Percentiles rank a stretch among this genome's conserved stretches.
Conservation (phyloP, 2,797 vertebrate species). For the Gallinago nigripennis region DNA sequence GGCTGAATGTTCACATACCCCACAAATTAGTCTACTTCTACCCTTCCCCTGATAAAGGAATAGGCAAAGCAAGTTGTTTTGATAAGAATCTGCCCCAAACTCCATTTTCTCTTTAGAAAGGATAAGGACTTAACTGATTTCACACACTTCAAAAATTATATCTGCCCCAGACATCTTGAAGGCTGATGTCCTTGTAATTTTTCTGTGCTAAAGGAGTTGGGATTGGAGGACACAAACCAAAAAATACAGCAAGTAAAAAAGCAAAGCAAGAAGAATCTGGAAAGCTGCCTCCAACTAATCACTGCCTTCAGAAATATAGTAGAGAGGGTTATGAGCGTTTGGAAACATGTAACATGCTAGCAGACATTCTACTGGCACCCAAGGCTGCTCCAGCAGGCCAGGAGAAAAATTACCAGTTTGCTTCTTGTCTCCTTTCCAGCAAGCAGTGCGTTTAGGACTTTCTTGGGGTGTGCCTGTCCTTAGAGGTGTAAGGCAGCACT, state of each 20-base stretch:
- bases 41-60: not conserved
- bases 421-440: not conserved
- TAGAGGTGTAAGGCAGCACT: not conserved
- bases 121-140: not conserved
- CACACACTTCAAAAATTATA: not conserved
- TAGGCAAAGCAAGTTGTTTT: not conserved
- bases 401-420: not conserved
- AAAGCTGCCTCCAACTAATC: not conserved
- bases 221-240: not conserved
- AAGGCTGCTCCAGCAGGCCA: not conserved
- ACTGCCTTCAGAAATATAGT: not conserved
- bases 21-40: not conserved
- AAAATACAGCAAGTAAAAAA: not conserved
- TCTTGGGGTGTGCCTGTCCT: not conserved
- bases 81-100: not conserved
- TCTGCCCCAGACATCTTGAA: not conserved
- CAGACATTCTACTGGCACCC: not conserved
- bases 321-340: not conserved
- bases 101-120: not conserved
- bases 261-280: not conserved
- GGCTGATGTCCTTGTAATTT: not conserved
- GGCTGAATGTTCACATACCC: not conserved
- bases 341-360: fast-evolving
- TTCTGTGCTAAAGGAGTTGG: not conserved
- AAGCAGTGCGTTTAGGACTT: not conserved